Conservation (phyloP, 2,797 vertebrate genomes). For the Streptopelia turtur region DNA sequence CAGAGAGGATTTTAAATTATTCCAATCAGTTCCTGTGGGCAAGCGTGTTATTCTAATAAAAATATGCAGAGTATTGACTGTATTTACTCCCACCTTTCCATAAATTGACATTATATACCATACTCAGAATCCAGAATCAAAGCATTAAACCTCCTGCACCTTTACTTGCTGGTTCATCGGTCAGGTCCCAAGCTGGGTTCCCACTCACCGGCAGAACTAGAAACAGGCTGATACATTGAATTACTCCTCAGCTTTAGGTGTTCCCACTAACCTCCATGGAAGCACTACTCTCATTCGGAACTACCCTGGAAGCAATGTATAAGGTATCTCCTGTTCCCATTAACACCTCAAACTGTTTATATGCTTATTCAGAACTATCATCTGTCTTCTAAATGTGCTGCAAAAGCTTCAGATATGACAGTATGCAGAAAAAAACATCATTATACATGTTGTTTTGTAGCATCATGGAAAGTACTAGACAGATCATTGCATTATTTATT, state of each 20-base stretch:
- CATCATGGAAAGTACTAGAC: neutral
- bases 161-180: neutral
- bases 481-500: constrained; percentile 33
- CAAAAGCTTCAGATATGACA: neutral
- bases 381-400: neutral
- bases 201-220: neutral
- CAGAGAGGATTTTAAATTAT: neutral
- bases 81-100: neutral
- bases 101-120: neutral
- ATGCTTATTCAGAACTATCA: neutral
- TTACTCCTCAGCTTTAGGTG: neutral
- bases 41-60: neutral
- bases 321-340: neutral
- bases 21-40: neutral
- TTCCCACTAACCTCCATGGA: neutral
- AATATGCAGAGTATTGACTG: neutral
- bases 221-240: neutral
- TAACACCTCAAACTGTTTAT: neutral
- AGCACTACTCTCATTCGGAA: neutral
- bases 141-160: neutral
- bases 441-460: neutral
- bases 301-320: neutral
- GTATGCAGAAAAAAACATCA: neutral
- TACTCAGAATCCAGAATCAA: neutral
- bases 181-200: neutral